Evolutionary conservation across 2,888 invertebrate species (phyloP), one percentile per base, ranked within the genome.

Genomic region (Drosophila maculinotata): DNA sequence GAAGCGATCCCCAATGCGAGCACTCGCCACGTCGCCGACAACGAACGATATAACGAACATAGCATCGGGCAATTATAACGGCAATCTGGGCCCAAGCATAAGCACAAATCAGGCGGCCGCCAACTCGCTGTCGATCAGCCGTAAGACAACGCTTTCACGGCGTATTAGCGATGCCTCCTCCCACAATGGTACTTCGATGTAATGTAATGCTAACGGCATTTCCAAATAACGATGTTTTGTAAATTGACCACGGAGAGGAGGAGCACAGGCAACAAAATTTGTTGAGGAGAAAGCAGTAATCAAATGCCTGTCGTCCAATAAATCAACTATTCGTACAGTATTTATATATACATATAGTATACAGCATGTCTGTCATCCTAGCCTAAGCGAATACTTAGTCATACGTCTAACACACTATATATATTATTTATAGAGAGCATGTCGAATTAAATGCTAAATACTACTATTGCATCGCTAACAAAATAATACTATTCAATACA

Each of bases 1-100:
- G 33, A 86, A 90, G 36, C 87, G 91, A n/a, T 83, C 88, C 3
- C 90, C 90, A 60, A 89, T 91, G 59, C 92, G 96, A 45, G 95
- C 96, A 0, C 91, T 94, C 17, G 96, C 96, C 0, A 95, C 96
- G 4, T 96, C 97, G 0, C 96, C 96, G 0, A 96, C 96, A 1
- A 93, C 95, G 76, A 96, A 96, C 80, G 96, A 96, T 87, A 94
- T 96, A 82, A 96, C 96, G 0, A 96, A 96, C 88, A 89, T 90
- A 9, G 10, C 64, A 6, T 6, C 96, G 7, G 96, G 96, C 39
- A 96, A 96, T 89, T 93, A 95, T 25, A 92, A 93, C 83, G 93
- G 94, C 12, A 67, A 63, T 14, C 54, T 62, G 51, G 79, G 76
- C n/a, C 52, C 69, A 20, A 77, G 73, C 12, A 58, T 64, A 41